These are phyloP conservation scores for Neotoxoptera formosana DNA, from an alignment of 1,140 invertebrate genomes.

Conservation along the genomic window DNA sequence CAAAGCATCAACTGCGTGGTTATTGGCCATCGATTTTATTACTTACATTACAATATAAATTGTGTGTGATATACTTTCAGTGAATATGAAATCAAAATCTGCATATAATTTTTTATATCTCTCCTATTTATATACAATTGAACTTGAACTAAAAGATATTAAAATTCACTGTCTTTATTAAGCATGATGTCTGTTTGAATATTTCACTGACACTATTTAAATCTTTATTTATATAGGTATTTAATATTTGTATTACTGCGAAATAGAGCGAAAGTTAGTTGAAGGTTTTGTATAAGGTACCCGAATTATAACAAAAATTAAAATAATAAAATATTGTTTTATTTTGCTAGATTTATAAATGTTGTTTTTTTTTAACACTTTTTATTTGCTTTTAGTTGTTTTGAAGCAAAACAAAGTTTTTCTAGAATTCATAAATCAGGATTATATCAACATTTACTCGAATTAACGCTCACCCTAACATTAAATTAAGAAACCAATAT, in stretches of 20 bases:
- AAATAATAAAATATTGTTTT: conserved; percentile 17
- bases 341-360: not conserved
- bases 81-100: not conserved
- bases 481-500: conserved; percentile 29
- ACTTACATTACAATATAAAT: not conserved
- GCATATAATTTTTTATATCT: not conserved
- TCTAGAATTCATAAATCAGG: conserved; percentile 26
- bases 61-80: not conserved
- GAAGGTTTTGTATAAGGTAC: not conserved
- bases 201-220: not conserved
- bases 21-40: not conserved
- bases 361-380: not conserved
- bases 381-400: conserved; percentile 13
- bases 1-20: not conserved
- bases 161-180: not conserved
- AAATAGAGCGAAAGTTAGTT: not conserved
- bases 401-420: conserved; percentile 29
- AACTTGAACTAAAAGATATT: not conserved
- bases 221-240: not conserved
- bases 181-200: not conserved
- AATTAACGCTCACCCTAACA: conserved; percentile 26
- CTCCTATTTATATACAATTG: not conserved
- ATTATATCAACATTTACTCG: not conserved
- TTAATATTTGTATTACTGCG: not conserved
- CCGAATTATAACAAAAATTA: not conserved